phyloP scores from a whole-genome alignment of 2,888 invertebrate species.

The Synergus itoensis region DNA sequence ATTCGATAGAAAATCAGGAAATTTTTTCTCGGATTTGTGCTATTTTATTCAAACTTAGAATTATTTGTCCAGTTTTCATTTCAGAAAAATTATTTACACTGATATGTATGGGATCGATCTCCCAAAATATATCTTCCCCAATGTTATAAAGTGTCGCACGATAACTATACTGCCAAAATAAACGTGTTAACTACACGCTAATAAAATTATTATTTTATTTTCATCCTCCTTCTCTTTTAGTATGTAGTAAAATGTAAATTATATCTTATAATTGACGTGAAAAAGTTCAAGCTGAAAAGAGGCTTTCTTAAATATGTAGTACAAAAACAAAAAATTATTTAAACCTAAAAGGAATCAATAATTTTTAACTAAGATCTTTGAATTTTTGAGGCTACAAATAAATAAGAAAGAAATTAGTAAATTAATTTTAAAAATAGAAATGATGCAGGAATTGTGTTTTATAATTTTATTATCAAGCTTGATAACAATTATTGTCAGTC shows the following conservation, averaged over 20 bases:
- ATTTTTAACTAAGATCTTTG: no score
- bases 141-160: conserved; percentile 10
- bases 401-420: background rate
- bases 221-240: background rate
- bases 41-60: background rate
- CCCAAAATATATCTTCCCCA: background rate
- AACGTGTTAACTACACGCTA: background rate
- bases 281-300: no score
- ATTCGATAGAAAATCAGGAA: background rate
- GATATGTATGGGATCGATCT: background rate
- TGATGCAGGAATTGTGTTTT: background rate
- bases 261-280: background rate
- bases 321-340: no score
- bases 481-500: background rate
- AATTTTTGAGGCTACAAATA: background rate
- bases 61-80: background rate
- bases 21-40: background rate
- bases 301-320: no score
- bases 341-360: no score
- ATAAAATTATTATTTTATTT: background rate
- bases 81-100: background rate
- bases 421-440: background rate
- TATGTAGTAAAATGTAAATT: background rate
- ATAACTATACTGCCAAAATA: conserved; percentile 26
- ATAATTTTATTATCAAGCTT: background rate